These are phyloP conservation scores for Eulemur coronatus DNA, from an alignment of 2,797 vertebrate genomes.

Conservation along the genomic window DNA sequence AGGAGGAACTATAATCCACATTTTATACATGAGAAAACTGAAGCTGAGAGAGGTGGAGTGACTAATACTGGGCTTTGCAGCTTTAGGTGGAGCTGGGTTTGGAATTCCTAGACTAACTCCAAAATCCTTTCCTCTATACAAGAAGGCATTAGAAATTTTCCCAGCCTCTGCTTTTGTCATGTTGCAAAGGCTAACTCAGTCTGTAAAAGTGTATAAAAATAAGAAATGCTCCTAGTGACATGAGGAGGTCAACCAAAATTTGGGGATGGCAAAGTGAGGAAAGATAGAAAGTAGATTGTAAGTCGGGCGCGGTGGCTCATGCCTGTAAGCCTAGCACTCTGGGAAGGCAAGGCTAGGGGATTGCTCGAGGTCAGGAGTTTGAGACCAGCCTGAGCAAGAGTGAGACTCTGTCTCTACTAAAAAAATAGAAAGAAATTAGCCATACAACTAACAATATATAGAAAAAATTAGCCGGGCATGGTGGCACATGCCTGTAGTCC, in stretches of 20 bases:
- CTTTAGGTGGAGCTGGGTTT: neutral
- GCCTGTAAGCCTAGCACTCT: too few species aligned
- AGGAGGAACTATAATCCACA: neutral
- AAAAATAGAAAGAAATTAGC: too few species aligned
- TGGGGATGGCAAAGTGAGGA: neutral
- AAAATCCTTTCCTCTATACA: neutral
- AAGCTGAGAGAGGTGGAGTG: neutral
- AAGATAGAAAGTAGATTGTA: neutral
- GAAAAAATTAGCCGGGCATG: too few species aligned
- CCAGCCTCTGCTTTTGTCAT: neutral
- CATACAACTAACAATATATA: too few species aligned
- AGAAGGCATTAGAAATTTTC: neutral
- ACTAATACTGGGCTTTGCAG: neutral
- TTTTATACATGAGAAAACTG: neutral
- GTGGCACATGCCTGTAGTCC: too few species aligned
- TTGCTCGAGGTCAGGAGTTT: too few species aligned
- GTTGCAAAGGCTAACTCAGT: neutral
- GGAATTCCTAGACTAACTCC: neutral
- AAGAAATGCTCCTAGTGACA: neutral
- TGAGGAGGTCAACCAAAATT: neutral
- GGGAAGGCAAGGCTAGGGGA: too few species aligned
- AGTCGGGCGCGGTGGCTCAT: too few species aligned
- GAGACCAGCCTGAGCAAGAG: too few species aligned
- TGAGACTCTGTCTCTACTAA: too few species aligned
- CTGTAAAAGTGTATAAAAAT: neutral